phyloP scores from a whole-genome alignment of 2,113 vertebrate genomes.

The Piaya cayana region DNA sequence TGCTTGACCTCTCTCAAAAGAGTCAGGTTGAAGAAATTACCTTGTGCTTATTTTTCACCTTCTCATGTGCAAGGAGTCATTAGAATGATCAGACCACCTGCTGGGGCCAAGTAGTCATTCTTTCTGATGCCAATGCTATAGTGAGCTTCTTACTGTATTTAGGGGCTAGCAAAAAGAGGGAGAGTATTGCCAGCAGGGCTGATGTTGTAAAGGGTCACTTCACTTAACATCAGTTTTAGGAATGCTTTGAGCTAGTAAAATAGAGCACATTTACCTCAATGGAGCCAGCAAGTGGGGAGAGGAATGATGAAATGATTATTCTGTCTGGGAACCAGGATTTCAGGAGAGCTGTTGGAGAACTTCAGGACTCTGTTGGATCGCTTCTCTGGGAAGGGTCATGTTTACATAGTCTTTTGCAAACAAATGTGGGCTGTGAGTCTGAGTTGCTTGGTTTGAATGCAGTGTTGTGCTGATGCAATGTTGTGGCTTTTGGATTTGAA shows the following conservation, averaged over 20 bases:
- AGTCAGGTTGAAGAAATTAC: background rate
- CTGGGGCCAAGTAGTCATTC: background rate
- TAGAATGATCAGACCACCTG: background rate
- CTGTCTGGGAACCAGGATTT: background rate
- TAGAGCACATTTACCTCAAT: background rate
- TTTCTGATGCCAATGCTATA: background rate
- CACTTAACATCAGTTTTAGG: background rate
- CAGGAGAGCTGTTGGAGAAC: background rate
- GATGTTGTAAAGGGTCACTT: background rate
- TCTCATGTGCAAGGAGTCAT: background rate
- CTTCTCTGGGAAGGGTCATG: background rate
- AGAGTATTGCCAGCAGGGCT: background rate
- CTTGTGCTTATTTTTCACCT: background rate
- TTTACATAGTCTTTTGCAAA: background rate
- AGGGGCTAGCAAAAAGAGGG: background rate
- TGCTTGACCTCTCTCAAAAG: background rate
- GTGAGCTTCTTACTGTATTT: background rate
- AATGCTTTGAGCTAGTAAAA: background rate
- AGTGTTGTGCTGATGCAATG: background rate
- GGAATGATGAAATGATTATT: background rate
- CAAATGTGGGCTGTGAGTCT: background rate
- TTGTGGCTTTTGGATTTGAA: conserved; percentile 6
- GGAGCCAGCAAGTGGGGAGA: background rate
- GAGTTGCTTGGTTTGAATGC: background rate
- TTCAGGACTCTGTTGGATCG: background rate